These are phyloP conservation scores for Cheilosia vulpina DNA, from an alignment of 2,888 invertebrate species.

Conservation along the genomic window DNA sequence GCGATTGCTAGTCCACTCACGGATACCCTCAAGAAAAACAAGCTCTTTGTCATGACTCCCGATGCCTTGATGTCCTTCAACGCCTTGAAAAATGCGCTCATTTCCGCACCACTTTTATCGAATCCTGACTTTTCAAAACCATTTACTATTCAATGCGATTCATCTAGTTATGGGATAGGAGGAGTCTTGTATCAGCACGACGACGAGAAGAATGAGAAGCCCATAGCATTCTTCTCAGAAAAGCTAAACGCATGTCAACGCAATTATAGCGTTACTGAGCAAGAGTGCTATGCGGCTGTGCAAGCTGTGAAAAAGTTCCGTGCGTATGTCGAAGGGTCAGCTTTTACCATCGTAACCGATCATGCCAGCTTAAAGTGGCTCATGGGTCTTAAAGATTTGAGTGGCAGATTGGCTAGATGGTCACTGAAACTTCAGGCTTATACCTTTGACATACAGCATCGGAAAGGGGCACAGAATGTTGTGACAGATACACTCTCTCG, in stretches of 20 bases:
- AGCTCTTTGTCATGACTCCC: not conserved
- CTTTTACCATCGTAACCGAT: constrained; percentile 12
- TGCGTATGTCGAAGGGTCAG: not conserved
- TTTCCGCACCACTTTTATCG: not conserved
- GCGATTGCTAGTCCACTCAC: not conserved
- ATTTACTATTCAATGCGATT: not conserved
- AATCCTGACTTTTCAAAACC: constrained; percentile 1
- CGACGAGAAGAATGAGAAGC: too few species aligned
- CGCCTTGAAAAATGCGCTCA: not conserved
- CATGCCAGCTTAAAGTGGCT: constrained; percentile 32
- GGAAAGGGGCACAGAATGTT: constrained; percentile 76
- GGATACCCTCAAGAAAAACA: not conserved
- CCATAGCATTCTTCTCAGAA: too few species aligned
- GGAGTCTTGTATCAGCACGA: too few species aligned
- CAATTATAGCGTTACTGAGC: too few species aligned
- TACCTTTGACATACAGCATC: constrained; percentile 72
- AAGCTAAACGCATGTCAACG: too few species aligned
- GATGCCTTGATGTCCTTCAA: not conserved
- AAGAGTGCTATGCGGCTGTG: not conserved
- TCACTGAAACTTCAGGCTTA: constrained; percentile 68
- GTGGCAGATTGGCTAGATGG: constrained; percentile 77
- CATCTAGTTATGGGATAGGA: not conserved
- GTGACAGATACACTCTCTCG: constrained; percentile 69
- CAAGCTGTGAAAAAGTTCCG: not conserved
- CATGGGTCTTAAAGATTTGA: constrained; percentile 67